Conservation (phyloP, 2,888 invertebrate genomes). For the Tridacna crocea region DNA sequence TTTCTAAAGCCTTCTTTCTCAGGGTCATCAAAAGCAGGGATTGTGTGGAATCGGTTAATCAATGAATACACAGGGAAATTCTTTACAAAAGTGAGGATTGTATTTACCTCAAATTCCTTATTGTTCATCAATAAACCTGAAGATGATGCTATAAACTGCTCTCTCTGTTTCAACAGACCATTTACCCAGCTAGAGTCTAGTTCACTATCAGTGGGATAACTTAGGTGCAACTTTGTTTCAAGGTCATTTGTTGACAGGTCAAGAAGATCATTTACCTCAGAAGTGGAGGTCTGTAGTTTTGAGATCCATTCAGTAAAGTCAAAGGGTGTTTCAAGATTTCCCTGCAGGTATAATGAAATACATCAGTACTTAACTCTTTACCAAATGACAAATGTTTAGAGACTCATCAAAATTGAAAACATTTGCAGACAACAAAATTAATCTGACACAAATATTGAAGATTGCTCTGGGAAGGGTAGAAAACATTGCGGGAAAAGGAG, state of each 20-base stretch:
- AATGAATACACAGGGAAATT: too few species aligned
- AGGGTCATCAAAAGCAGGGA: too few species aligned
- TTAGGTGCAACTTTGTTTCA: conserved; percentile 3
- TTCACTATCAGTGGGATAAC: conserved; percentile 18
- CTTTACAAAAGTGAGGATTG: too few species aligned
- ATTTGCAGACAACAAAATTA: too few species aligned
- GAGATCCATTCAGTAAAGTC: conserved; percentile 31
- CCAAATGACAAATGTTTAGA: too few species aligned
- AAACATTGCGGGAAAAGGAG: too few species aligned
- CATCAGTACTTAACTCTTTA: too few species aligned
- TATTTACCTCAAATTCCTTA: conserved; percentile 39
- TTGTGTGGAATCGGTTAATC: too few species aligned
- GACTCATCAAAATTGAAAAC: too few species aligned
- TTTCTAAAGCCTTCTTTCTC: too few species aligned
- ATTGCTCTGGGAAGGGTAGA: too few species aligned
- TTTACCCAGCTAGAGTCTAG: conserved; percentile 50
- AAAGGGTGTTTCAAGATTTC: conserved; percentile 19
- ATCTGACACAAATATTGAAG: too few species aligned
- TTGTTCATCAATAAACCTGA: conserved; percentile 40
- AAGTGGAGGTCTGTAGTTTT: neutral
- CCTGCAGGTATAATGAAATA: conserved; percentile 14
- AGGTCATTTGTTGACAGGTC: conserved; percentile 37
- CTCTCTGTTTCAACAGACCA: conserved; percentile 19
- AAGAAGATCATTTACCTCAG: conserved; percentile 35
- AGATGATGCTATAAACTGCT: conserved; percentile 20